These are phyloP conservation scores for Miichthys miiuy DNA, from an alignment of 2,797 vertebrate species.

Conservation along the genomic window DNA sequence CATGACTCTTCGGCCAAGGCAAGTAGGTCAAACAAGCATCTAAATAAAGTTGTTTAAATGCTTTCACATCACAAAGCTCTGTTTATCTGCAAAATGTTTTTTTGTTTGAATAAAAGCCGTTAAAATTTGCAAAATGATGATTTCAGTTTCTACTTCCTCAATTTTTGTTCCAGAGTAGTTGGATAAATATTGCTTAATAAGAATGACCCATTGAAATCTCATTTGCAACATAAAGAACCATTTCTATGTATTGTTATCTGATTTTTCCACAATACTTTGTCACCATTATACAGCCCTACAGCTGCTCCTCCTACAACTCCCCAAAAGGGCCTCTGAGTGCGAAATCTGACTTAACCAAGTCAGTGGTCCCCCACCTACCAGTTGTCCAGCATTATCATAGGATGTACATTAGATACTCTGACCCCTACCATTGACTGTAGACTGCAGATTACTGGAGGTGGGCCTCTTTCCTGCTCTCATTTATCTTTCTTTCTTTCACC, in stretches of 20 bases:
- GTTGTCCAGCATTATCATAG: constrained; percentile 64
- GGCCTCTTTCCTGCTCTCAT: constrained; percentile 79
- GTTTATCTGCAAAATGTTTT: constrained; percentile 9
- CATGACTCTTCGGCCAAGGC: constrained; percentile 8
- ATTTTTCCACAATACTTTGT: constrained; percentile 14
- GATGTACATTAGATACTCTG: constrained; percentile 69
- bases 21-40: constrained; percentile 44
- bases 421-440: constrained; percentile 61
- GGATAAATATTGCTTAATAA: neutral
- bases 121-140: neutral
- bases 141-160: neutral
- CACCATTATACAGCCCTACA: constrained; percentile 17
- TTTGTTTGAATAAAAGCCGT: neutral
- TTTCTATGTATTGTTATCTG: constrained; percentile 6
- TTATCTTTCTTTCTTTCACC: constrained; percentile 80
- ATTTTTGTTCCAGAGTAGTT: neutral
- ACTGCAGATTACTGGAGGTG: constrained; percentile 69
- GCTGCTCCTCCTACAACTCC: constrained; percentile 24
- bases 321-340: constrained; percentile 20
- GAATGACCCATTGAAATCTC: neutral
- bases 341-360: constrained; percentile 24
- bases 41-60: constrained; percentile 14
- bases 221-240: neutral
- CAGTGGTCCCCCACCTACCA: constrained; percentile 45
- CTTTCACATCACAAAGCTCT: neutral